Conservation (phyloP, 2,888 invertebrate species). For the Lottia gigantea region DNA sequence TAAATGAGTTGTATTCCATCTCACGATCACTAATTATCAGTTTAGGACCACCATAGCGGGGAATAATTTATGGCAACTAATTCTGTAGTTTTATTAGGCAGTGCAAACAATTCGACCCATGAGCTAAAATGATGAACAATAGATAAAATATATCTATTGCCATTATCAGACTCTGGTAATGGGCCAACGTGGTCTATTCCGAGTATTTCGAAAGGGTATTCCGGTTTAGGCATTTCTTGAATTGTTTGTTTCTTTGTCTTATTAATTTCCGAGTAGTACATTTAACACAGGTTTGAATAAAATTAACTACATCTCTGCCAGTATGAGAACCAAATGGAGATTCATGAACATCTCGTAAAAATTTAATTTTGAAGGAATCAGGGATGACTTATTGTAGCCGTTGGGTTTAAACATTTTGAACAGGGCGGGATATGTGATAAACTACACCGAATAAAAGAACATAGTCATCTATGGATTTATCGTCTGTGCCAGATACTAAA, state of each 20-base stretch:
- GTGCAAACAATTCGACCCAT: background rate
- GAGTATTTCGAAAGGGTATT: background rate
- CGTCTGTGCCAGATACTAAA: too few relatives aligned
- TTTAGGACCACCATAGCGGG: too few relatives aligned
- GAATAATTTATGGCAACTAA: background rate
- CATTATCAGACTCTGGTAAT: too few relatives aligned
- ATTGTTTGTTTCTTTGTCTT: background rate
- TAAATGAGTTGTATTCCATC: constrained; percentile 12
- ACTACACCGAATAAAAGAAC: too few relatives aligned
- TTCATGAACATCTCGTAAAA: constrained; percentile 1
- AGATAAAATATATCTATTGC: too few relatives aligned
- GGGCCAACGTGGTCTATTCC: background rate
- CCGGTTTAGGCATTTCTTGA: background rate
- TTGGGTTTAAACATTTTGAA: background rate
- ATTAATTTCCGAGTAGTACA: constrained; percentile 1
- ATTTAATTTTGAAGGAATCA: background rate
- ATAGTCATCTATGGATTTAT: too few relatives aligned
- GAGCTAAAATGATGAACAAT: background rate
- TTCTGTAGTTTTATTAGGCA: background rate
- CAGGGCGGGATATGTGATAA: too few relatives aligned
- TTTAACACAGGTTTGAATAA: background rate
- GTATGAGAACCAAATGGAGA: too few relatives aligned
- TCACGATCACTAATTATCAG: constrained; percentile 5
- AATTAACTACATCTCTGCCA: background rate
- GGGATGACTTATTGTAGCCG: background rate